phyloP scores from a whole-genome alignment of 2,888 invertebrate species.

The Amiota communis region DNA sequence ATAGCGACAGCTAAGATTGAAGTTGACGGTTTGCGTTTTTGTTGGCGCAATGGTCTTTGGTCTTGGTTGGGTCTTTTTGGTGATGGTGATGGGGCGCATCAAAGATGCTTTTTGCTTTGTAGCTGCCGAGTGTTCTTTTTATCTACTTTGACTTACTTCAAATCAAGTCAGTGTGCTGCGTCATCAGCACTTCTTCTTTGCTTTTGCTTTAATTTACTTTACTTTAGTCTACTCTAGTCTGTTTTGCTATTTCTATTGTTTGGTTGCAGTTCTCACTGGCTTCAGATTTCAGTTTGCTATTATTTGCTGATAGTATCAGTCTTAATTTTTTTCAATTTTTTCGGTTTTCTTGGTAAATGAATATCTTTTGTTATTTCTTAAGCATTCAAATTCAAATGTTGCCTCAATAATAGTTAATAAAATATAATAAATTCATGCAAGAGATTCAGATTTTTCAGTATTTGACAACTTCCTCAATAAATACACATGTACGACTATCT shows the following conservation, averaged over 20 bases:
- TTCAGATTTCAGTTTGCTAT: conserved; percentile 32
- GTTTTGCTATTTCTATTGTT: not conserved
- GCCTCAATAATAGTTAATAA: no score
- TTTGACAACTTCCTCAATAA: no score
- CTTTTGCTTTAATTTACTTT: not conserved
- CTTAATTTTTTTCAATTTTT: not conserved
- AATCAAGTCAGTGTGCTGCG: conserved; percentile 16
- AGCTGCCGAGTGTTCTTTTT: not conserved
- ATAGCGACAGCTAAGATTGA: not conserved
- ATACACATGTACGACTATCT: no score
- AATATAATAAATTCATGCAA: no score
- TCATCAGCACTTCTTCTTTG: conserved; percentile 10
- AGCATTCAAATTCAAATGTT: no score
- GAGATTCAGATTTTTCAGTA: no score
- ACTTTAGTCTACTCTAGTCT: not conserved
- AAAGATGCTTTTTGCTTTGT: not conserved
- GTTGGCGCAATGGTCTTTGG: not conserved
- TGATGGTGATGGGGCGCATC: not conserved
- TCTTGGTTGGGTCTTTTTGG: not conserved
- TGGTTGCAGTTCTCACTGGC: conserved; percentile 38
- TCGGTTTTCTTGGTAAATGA: no score
- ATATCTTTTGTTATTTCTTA: not conserved
- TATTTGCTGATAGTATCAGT: conserved; percentile 4
- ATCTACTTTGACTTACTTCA: conserved; percentile 4
- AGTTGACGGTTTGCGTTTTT: not conserved